Evolutionary conservation across 2,888 invertebrate species (phyloP), one percentile per base, ranked within the genome.

Genomic region (Vanessa cardui): DNA sequence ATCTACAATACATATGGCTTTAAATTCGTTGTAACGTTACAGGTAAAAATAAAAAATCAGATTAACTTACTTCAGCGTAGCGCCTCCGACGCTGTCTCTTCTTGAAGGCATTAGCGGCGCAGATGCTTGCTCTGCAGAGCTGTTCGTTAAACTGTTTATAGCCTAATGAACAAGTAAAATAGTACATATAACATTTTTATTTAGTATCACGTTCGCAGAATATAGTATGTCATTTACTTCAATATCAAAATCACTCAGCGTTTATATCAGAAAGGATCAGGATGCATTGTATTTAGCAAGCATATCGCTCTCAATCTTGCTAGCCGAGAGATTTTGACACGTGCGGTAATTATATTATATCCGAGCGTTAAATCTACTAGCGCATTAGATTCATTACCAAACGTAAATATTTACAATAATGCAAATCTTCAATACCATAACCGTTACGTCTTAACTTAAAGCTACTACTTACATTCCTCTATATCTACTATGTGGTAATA

Each of bases 71-170:
- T 93, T 87, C 76, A 94, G 83, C 0, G 94, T 93, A 12, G 95
- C 94, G 58, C 95, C 92, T 72, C 95, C 87, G 72, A 94, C 88
- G 83, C 94, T 95, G 77, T 96, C 95, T 77, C 96, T 90, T 76
- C 94, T 93, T 0, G 96, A 96, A 47, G 96, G 95, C 87, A 95
- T 84, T 6, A 96, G 85, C 46, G 94, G 94, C 54, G 94, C 94
- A 6, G 93, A 80, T 3, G 91, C 87, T 62, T 90, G 90, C 47
- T 90, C 92, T 15, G 94, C 94, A 47, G 95, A 94, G 73, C 94
- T 94, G 70, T 87, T 93, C 18, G 96, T 95, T 94, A 98, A 95
- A 82, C 96, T 96, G 79, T 95, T 96, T 77, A 98, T 89, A 33
- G 97, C 97, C 96, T 97, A 87, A 61, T 66, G 64, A 75, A 74